Evolutionary conservation across 2,797 vertebrate genomes (phyloP), one percentile per base, ranked within the genome.

Genomic region (Poeciliopsis turneri): DNA sequence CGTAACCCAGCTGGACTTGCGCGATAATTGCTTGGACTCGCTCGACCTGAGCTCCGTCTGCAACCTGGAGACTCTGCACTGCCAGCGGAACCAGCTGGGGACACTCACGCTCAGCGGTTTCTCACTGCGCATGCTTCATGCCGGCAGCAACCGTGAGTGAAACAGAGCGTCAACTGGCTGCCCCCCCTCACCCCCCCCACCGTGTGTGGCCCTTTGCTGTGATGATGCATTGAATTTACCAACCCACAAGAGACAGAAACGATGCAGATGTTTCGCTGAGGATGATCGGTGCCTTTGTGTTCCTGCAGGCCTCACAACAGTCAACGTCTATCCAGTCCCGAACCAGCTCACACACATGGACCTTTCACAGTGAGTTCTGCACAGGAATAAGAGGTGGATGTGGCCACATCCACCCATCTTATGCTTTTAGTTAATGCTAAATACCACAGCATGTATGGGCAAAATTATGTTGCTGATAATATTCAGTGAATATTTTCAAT

Each of bases 271-370:
- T 84, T 76, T 75, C 53, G 66, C 55, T 81, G 72, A 77, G 45
- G n/a, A 28, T 89, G 68, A 88, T 82, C 77, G 51, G 30, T 84
- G 73, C 78, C 74, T 84, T 83, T 86, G 59, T 92, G 77, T 94
- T 43, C 91, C 90, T 89, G 77, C 92, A 99, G 98, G 95, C 90
- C 94, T 98, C 85, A 92, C 95, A 82, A 92, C 97, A 78, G 94
- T 99, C 88, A 98, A 94, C 93, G 89, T 98, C 91, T 98, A 97
- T 88, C 97, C 97, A 0, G 97, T 97, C 87, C 98, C 98, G 64
- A 97, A 94, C 92, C 96, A 97, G 80, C 93, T 99, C 86, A 96
- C 95, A 11, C 94, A 96, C 88, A 94, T 98, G 95, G 97, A 98
- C 87, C 93, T 98, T 85, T 97, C 97, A 87, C 95, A 96, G 98